phyloP scores from a whole-genome alignment of 2,797 vertebrate genomes.

The Orestias chungarensis region DNA sequence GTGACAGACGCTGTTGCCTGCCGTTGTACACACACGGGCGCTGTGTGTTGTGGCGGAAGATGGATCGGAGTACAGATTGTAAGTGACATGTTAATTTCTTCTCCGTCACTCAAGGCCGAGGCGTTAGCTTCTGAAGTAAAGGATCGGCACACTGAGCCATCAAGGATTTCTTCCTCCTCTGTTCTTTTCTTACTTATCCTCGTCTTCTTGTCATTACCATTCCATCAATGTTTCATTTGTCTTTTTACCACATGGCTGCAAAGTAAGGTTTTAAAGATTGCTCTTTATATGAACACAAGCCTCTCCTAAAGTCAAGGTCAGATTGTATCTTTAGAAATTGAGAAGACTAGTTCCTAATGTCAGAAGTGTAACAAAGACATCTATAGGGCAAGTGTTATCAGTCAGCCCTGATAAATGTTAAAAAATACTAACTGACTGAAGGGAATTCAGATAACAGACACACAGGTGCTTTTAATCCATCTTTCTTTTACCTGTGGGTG shows the following conservation, averaged over 20 bases:
- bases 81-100: slow-evolving; percentile 87
- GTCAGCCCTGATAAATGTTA: neutral
- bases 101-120: slow-evolving; percentile 79
- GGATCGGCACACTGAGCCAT: slow-evolving; percentile 58
- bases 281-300: slow-evolving; percentile 3
- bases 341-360: neutral
- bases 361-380: neutral
- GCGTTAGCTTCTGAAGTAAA: slow-evolving; percentile 76
- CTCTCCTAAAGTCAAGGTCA: slow-evolving; percentile 19
- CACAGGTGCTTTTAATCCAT: neutral
- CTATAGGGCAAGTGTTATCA: neutral
- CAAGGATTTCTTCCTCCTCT: slow-evolving; percentile 41
- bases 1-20: slow-evolving; percentile 25
- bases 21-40: slow-evolving; percentile 34
- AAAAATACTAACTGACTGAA: neutral
- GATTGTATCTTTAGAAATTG: slow-evolving; percentile 8
- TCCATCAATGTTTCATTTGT: slow-evolving; percentile 44
- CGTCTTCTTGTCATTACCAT: slow-evolving; percentile 22
- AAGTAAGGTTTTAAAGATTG: slow-evolving; percentile 2
- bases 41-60: slow-evolving; percentile 71
- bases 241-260: neutral
- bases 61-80: slow-evolving; percentile 83
- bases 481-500: neutral
- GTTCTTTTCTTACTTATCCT: slow-evolving; percentile 23
- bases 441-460: neutral